A percentile compares a stretch with the other conserved stretches of the same genome.
Evolutionary conservation across 2,797 vertebrate species (phyloP).

Genomic region (Columba guinea): DNA sequence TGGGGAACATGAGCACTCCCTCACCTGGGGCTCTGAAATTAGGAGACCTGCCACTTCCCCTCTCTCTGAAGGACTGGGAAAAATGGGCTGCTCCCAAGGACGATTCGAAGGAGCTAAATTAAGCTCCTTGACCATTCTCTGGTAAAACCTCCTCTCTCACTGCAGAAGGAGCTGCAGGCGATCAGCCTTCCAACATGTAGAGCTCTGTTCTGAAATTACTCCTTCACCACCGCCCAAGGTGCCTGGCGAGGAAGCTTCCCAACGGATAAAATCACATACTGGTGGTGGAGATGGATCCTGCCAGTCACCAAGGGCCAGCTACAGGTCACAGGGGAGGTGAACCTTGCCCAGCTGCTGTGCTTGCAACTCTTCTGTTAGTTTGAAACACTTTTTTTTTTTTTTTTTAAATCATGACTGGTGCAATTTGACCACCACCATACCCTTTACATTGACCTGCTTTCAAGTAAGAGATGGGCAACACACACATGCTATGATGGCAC

Average conservation of each 20-base stretch:
- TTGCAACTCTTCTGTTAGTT: background rate
- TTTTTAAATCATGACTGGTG: background rate
- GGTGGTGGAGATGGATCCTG: background rate
- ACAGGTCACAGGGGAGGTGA: accelerated
- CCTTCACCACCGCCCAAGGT: background rate
- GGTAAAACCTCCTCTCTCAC: background rate
- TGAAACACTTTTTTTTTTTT: background rate
- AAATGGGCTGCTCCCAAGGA: background rate
- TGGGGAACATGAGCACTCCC: accelerated
- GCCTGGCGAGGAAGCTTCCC: background rate
- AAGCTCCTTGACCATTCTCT: background rate
- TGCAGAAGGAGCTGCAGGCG: background rate
- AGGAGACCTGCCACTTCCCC: background rate
- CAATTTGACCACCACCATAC: background rate
- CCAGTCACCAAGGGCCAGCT: background rate
- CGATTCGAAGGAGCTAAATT: background rate
- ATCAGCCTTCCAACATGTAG: background rate
- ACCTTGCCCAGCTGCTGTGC: background rate
- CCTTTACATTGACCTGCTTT: background rate
- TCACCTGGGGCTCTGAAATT: background rate
- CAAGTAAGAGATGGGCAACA: background rate
- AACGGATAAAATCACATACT: background rate
- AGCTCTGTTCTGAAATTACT: background rate
- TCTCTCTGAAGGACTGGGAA: background rate
- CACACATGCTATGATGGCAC: background rate